Conservation (phyloP, 2,888 invertebrate species). For the Helleia helle region DNA sequence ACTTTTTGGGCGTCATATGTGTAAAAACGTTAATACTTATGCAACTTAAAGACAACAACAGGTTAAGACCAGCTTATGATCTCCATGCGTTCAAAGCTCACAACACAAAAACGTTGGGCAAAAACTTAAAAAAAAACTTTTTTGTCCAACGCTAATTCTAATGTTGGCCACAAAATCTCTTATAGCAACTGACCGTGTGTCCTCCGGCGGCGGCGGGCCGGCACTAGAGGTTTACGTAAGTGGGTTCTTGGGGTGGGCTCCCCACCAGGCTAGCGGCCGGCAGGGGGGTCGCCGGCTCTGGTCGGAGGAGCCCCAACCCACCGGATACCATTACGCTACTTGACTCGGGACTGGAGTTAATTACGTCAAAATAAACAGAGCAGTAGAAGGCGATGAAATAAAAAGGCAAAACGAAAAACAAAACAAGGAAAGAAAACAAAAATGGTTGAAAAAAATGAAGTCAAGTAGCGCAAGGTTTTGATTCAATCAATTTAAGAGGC, state of each 20-base stretch:
- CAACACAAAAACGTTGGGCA: slow-evolving; percentile 14
- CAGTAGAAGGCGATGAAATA: slow-evolving; percentile 1
- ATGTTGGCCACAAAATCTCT: slow-evolving; percentile 16
- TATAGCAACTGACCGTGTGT: slow-evolving; percentile 51
- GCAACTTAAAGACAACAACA: too few relatives aligned
- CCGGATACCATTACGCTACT: slow-evolving; percentile 73
- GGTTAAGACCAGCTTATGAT: slow-evolving; percentile 6
- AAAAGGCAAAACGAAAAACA: slow-evolving; percentile 12
- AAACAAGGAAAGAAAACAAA: slow-evolving; percentile 13
- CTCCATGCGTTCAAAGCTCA: slow-evolving; percentile 20
- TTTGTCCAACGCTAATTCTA: slow-evolving; percentile 7
- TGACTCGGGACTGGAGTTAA: slow-evolving; percentile 68
- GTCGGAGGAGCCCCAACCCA: slow-evolving; percentile 61
- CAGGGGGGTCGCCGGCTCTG: slow-evolving; percentile 71
- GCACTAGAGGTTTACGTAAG: slow-evolving; percentile 94
- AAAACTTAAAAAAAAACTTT: neutral
- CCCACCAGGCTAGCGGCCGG: slow-evolving; percentile 58
- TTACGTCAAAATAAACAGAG: slow-evolving; percentile 2
- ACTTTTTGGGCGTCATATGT: too few relatives aligned
- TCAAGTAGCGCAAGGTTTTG: slow-evolving; percentile 54
- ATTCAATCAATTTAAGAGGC: slow-evolving; percentile 21
- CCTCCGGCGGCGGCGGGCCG: slow-evolving; percentile 59
- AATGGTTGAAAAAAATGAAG: slow-evolving; percentile 27
- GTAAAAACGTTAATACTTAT: too few relatives aligned
- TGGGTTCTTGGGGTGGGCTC: slow-evolving; percentile 88